Conservation (phyloP, 2,797 vertebrate genomes). For the Sardinella longiceps region DNA sequence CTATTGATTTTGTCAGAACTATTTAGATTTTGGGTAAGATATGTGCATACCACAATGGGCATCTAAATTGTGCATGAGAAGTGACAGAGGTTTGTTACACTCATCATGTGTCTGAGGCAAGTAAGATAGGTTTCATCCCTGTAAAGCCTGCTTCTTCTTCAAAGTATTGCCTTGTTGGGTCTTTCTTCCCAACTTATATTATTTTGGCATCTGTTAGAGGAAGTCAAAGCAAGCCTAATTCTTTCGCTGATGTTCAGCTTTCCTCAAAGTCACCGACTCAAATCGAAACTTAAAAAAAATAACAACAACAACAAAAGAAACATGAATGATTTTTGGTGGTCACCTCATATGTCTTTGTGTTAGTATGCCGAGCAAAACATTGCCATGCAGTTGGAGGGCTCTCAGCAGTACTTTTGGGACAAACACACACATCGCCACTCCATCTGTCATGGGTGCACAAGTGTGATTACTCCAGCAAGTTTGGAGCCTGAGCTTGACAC, state of each 20-base stretch:
- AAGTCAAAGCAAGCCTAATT: not conserved
- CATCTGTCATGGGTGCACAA: not conserved
- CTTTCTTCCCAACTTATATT: not conserved
- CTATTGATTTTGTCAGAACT: not conserved
- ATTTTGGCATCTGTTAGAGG: not conserved
- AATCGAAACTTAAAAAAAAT: not conserved
- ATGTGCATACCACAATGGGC: too few relatives aligned
- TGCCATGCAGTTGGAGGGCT: not conserved
- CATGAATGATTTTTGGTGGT: not conserved
- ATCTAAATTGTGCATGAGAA: not conserved
- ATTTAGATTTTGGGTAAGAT: not conserved
- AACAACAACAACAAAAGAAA: not conserved
- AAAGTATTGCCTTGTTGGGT: not conserved
- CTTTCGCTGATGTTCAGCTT: not conserved
- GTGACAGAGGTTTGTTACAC: not conserved
- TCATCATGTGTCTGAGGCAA: not conserved
- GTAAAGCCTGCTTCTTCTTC: not conserved
- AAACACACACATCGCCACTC: not conserved
- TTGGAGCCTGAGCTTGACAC: not conserved
- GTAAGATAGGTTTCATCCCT: not conserved
- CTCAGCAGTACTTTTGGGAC: slow-evolving; percentile 8
- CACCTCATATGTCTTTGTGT: not conserved
- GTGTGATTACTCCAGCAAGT: not conserved
- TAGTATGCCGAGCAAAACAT: not conserved
- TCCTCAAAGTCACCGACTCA: not conserved